Evolutionary conservation across 2,888 invertebrate species (phyloP).

Genomic region (Agrochola lota): DNA sequence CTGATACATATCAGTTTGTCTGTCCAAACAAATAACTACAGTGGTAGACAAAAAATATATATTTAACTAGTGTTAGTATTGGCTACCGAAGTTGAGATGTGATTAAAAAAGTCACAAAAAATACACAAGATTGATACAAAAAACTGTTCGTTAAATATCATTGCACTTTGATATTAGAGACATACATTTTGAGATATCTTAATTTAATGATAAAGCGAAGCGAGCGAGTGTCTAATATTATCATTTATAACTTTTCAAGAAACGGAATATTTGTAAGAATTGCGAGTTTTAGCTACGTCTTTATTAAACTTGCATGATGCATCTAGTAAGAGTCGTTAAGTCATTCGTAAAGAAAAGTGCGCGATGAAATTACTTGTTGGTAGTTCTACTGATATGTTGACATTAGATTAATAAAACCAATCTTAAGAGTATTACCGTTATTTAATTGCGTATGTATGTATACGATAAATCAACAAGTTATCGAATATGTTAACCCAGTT

Average conservation of each 20-base stretch:
- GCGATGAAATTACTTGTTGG: slow-evolving; percentile 20
- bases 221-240: slow-evolving; percentile 6
- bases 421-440: slow-evolving; percentile 30
- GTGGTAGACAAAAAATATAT: slow-evolving; percentile 70
- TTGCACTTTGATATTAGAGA: slow-evolving; percentile 49
- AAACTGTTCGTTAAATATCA: slow-evolving; percentile 49
- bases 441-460: slow-evolving; percentile 35
- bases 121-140: slow-evolving; percentile 46
- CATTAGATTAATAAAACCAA: slow-evolving; percentile 40
- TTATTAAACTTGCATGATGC: slow-evolving; percentile 27
- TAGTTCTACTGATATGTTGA: slow-evolving; percentile 25
- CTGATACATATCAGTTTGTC: slow-evolving; percentile 75
- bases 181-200: slow-evolving; percentile 32
- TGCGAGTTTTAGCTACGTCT: not conserved
- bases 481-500: slow-evolving; percentile 39
- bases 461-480: slow-evolving; percentile 28
- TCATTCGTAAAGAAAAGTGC: not conserved
- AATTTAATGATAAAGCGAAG: slow-evolving; percentile 24
- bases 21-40: slow-evolving; percentile 80
- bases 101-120: slow-evolving; percentile 61
- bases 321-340: slow-evolving; percentile 19
- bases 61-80: slow-evolving; percentile 68
- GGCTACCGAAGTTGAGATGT: slow-evolving; percentile 65
- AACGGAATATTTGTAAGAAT: not conserved
- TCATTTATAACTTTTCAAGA: not conserved